Evolutionary conservation across 2,888 invertebrate species (phyloP), one percentile per base, ranked within the genome.

Genomic region (Drosophila austrosaltans): DNA sequence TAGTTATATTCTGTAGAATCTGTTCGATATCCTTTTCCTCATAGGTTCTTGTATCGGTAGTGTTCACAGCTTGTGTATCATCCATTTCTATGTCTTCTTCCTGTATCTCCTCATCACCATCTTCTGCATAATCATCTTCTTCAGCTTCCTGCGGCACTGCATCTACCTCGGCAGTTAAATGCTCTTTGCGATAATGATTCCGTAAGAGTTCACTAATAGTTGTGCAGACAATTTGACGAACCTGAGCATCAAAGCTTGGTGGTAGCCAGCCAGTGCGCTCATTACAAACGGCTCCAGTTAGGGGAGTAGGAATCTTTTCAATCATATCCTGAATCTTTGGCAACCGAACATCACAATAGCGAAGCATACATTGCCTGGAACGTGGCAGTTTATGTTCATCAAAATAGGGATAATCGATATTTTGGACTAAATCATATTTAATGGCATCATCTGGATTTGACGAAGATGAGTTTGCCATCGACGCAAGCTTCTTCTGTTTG

Each of bases 321-420:
- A 97, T 81, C 94, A 97, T 94, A 79, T 94, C 95, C 91, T 97
- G 95, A 40, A 98, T 95, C 92, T 97, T 97, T 0, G 95, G 95
- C 25, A 97, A 93, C 20, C 95, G 93, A 53, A 98, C 93, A 92
- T 98, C 97, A 87, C 96, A 96, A 88, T 95, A 96, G 95, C 98
- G 97, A 91, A 98, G 97, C 92, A 97, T 97, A 93, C 97, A 96
- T 92, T 98, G 98, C 44, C 97, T 93, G 59, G 96, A 96, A 4
- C 96, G 94, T 0, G 98, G 98, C 60, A 97, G 92, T 76, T 94
- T 93, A 10, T 96, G 96, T 1, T 96, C 96, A 6, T 94, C 93
- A 81, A 96, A 95, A 78, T 95, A 87, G 81, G 93, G 81, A 91
- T 91, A 92, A 39, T 90, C 91, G 5, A 91, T 81, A 58, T 91